A percentile compares a stretch with the other conserved stretches of the same genome.
Conservation (phyloP, 2,113 vertebrate species). For the Bubalus kerabau region DNA sequence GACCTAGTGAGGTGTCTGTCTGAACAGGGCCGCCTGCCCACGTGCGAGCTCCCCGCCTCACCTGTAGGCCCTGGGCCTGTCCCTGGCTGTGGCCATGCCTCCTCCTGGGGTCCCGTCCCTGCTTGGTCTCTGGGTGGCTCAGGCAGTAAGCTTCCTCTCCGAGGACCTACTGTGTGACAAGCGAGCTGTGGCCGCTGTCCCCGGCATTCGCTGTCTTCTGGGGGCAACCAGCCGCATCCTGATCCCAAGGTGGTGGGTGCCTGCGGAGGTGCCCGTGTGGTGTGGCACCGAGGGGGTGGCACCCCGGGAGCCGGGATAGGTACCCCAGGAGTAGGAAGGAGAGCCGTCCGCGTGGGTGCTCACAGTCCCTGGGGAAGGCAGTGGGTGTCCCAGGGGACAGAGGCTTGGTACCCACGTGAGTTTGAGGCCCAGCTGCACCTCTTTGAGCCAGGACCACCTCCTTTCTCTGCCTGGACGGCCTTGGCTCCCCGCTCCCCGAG, state of each 20-base stretch:
- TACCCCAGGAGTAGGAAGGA: rapidly evolving
- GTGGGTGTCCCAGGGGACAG: background rate
- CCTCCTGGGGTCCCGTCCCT: rapidly evolving
- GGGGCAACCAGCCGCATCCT: rapidly evolving
- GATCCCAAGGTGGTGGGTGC: background rate
- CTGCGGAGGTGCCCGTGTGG: rapidly evolving
- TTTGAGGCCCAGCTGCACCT: background rate
- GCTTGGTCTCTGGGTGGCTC: background rate
- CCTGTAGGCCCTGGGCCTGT: background rate
- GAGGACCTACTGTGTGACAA: background rate
- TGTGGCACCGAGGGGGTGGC: rapidly evolving
- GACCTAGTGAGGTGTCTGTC: background rate
- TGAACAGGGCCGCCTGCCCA: rapidly evolving
- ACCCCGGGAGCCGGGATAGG: rapidly evolving
- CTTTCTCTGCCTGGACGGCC: background rate
- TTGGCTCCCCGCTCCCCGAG: rapidly evolving
- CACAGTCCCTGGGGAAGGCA: background rate
- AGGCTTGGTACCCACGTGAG: background rate
- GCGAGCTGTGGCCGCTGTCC: rapidly evolving
- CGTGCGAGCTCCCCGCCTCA: rapidly evolving
- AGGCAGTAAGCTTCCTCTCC: background rate
- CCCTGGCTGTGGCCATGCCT: background rate
- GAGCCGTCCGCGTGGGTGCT: rapidly evolving
- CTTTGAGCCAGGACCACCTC: background rate
- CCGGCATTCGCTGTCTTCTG: rapidly evolving